Evolutionary conservation across 2,113 vertebrate genomes (phyloP).

Genomic region (Callaeas wilsoni): DNA sequence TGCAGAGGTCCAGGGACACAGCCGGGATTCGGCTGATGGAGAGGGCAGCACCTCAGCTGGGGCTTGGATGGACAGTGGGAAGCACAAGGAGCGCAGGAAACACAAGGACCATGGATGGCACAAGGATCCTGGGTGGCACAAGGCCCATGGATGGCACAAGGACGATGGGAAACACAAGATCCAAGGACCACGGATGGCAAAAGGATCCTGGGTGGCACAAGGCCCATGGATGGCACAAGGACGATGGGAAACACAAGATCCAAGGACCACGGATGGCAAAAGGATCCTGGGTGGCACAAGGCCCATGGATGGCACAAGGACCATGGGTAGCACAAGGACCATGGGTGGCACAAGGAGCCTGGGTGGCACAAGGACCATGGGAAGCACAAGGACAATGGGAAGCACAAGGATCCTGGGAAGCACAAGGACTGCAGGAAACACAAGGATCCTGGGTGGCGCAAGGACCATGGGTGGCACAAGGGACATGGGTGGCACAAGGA

Average conservation of each 20-base stretch:
- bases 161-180: accelerated
- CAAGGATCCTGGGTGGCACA: not conserved
- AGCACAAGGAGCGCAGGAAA: not conserved
- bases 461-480: not conserved
- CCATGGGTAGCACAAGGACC: too few species aligned
- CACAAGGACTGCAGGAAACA: not conserved
- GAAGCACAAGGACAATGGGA: too few species aligned
- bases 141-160: accelerated
- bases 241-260: not conserved
- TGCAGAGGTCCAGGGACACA: accelerated
- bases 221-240: not conserved
- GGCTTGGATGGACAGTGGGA: not conserved
- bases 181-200: accelerated
- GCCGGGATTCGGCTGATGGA: accelerated
- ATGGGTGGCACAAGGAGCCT: too few species aligned
- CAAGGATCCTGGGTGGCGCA: not conserved
- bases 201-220: too few species aligned
- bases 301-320: too few species aligned
- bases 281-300: not conserved
- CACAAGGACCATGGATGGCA: not conserved
- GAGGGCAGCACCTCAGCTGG: accelerated
- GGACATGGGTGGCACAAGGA: too few species aligned
- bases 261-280: not conserved
- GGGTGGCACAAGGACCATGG: not conserved
- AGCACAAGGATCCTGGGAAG: accelerated